Base-by-base conservation (phyloP, 2,888 invertebrate genomes). In the Diabrotica balteata region DNA sequence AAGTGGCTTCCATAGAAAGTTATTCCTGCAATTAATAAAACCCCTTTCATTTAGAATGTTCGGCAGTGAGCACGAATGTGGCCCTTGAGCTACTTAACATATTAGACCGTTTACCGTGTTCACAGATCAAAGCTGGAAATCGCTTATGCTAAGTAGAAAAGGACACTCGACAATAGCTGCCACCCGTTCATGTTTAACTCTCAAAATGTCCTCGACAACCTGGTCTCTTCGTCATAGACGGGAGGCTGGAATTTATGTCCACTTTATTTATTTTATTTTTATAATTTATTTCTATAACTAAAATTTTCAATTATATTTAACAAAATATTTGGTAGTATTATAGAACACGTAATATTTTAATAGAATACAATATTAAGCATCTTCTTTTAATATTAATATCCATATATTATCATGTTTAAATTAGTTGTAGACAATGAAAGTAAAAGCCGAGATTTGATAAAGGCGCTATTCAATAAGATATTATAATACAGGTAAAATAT, bases 1-100 rank as follows among this genome's bases (percentile, higher is more conserved):
- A 62, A 71, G 67, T 60, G 71, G 59, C 66, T 66, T 68, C 69
- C n/a, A 66, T 68, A 59, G 68, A 70, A 72, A 76, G 75, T 75
- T 75, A 74, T 75, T 73, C 70, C 70, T 71, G 74, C 71, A 75
- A 76, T 75, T 76, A 76, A 75, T 76, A 74, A 75, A 72, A 70
- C 32, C 71, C 73, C 73, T 72, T 73, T 75, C 72, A 76, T 75
- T 76, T 76, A 75, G 74, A 75, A 73, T 70, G 73, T 68, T 70
- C 63, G 74, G 62, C 67, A 67, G 68, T 71, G 71, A 70, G 66
- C 72, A 68, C 72, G 73, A 72, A 74, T 71, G 68, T 65, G 68
- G 71, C 65, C 63, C 70, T 71, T 60, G 69, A 71, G 74, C 76
- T 75, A 75, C 76, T 77, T 75, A 77, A 76, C 75, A 74, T 75